These are phyloP conservation scores for Parnassius apollo DNA, from an alignment of 2,888 invertebrate genomes.

Conservation along the genomic window DNA sequence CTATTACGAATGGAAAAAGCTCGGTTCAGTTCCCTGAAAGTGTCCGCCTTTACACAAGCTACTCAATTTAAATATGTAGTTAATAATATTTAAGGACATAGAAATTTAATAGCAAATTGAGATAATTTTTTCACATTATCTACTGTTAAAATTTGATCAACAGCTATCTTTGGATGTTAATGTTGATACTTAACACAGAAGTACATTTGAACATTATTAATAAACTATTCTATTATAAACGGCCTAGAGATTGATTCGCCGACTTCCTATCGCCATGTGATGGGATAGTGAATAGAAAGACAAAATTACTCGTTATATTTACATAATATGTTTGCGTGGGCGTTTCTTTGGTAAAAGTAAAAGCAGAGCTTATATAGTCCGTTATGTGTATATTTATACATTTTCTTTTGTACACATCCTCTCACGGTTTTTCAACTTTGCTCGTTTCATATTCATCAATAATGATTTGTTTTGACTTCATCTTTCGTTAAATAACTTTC, in stretches of 20 bases:
- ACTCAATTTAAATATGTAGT: too few species aligned
- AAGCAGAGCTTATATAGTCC: background rate
- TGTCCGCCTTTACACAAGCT: conserved; percentile 1
- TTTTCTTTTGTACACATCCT: too few species aligned
- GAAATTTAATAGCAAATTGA: too few species aligned
- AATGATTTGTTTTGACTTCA: too few species aligned
- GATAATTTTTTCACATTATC: too few species aligned
- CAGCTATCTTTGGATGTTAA: background rate
- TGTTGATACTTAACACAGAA: background rate
- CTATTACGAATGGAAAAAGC: conserved; percentile 25
- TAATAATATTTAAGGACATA: too few species aligned
- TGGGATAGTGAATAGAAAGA: conserved; percentile 3
- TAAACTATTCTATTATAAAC: conserved; percentile 5
- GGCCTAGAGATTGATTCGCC: conserved; percentile 5
- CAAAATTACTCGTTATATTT: conserved; percentile 16
- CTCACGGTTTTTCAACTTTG: too few species aligned
- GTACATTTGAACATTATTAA: background rate
- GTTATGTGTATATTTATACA: background rate
- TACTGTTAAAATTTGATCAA: too few species aligned
- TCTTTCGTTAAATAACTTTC: too few species aligned
- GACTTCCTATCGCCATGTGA: conserved; percentile 9
- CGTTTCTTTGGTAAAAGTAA: conserved; percentile 12
- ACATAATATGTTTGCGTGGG: conserved; percentile 23
- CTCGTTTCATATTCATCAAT: too few species aligned
- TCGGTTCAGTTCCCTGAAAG: conserved; percentile 1